A percentile compares a stretch with the other conserved stretches of the same genome.
Conservation (phyloP, 2,113 vertebrate genomes). For the Symphodus melops region DNA sequence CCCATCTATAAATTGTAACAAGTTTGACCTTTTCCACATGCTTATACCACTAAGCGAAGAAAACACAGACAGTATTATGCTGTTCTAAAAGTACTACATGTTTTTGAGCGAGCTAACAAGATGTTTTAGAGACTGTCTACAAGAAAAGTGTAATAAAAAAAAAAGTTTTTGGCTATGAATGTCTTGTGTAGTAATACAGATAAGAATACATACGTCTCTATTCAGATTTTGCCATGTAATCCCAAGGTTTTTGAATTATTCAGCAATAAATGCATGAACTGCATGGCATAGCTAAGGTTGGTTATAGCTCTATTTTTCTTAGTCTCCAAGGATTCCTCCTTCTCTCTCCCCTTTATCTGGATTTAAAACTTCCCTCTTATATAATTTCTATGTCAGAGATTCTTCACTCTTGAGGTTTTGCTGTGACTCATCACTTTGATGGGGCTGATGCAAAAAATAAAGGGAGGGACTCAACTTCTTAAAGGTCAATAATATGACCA, state of each 20-base stretch:
- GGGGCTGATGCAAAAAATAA: conserved; percentile 5
- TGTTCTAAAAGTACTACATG: background rate
- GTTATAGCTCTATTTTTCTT: background rate
- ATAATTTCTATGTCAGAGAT: conserved; percentile 10
- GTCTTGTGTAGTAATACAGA: background rate
- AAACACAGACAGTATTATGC: background rate
- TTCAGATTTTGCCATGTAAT: background rate
- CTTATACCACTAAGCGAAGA: background rate
- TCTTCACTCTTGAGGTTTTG: background rate
- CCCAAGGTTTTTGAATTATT: background rate
- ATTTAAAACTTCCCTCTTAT: background rate
- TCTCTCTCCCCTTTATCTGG: background rate
- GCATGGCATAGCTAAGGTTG: background rate
- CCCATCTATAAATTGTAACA: conserved; percentile 18
- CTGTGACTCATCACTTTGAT: conserved; percentile 14
- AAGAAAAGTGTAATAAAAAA: background rate
- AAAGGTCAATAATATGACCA: background rate
- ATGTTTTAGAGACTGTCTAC: background rate
- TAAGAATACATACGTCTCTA: background rate
- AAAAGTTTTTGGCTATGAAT: background rate
- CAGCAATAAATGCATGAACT: background rate
- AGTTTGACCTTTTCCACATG: conserved; percentile 4
- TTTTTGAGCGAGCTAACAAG: background rate
- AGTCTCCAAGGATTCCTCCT: background rate
- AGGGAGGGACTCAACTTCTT: background rate